A percentile compares a stretch with the other conserved stretches of the same genome.
Evolutionary conservation across 2,113 vertebrate species (phyloP).

Genomic region (Myrmecobius fasciatus): DNA sequence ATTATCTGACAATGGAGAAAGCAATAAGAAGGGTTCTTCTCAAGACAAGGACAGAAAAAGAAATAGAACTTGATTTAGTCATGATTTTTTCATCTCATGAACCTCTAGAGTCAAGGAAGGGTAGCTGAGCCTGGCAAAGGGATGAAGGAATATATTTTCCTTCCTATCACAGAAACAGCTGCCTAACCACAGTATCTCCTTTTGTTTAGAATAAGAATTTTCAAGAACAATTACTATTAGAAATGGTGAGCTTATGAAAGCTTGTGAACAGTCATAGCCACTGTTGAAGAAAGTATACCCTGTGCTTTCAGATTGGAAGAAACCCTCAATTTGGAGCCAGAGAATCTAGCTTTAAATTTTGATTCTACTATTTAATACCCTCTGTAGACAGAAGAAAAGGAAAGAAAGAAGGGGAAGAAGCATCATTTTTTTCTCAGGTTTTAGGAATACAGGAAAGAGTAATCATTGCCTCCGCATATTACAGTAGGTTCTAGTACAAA

Average conservation of each 20-base stretch:
- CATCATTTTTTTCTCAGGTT: not conserved
- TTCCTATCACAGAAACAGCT: not conserved
- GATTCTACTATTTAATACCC: not conserved
- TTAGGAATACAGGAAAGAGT: too few species aligned
- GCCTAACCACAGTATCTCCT: not conserved
- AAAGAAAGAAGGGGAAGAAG: not conserved
- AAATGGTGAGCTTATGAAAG: not conserved
- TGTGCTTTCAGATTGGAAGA: not conserved
- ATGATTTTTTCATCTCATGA: too few species aligned
- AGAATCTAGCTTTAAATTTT: not conserved
- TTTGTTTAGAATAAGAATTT: not conserved
- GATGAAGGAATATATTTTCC: not conserved
- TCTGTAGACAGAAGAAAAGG: not conserved
- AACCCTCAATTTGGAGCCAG: not conserved
- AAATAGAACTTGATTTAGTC: not conserved
- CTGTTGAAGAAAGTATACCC: not conserved
- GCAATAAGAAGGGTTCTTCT: not conserved
- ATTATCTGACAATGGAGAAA: not conserved
- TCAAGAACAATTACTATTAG: not conserved
- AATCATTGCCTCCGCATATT: too few species aligned
- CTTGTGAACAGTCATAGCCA: not conserved
- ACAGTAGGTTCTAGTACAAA: not conserved
- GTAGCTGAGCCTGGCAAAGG: not conserved
- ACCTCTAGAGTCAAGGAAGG: not conserved
- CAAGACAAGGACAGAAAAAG: not conserved